Base-by-base conservation (phyloP, 2,888 invertebrate genomes). In the Thelaira solivaga region DNA sequence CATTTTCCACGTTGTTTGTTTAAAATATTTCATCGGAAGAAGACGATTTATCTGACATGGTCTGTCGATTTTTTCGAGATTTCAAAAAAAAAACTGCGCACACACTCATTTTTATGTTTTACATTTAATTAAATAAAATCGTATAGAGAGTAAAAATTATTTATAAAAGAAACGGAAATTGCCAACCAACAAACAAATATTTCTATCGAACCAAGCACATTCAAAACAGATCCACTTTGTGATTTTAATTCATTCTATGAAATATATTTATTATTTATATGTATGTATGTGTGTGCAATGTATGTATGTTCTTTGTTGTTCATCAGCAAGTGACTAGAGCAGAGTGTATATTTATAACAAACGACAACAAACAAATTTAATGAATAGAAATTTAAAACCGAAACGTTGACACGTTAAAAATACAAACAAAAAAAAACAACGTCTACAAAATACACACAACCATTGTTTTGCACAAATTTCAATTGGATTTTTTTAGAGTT, bases 381-480 rank as follows among this genome's bases (percentile, higher is more conserved):
- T 62, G 53, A 62, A 72, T 59, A 47, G 62, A 77, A 77, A 78
- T 73, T 69, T 39, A 39, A 78, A 68, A 65, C 68, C 59, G 55
- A 64, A 75, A 71, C 61, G 61, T 74, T 75, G 76, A 67, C 71
- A 71, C 67, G 67, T 72, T 45, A 55, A 68, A 59, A 78, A 76
- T 57, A 41, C 55, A 72, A 51, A 61, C 51, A 55, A 68, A 59
- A 78, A 76, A 62, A 41, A 62, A 72, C 41, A 61, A 45, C 49
- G 45, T 13, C 16, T 53, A 29, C 10, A 65, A 26, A 57, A 55
- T 34, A 36, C 26, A 29, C 49, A 53, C 10, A 57, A 34, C 47
- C 16, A 57, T 76, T 76, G 76, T 76, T 76, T 76, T 62, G 76
- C 72, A 72, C 71, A 67, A 55, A 72, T 72, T 76, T 76, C 61